Percentiles rank a stretch among this genome's conserved stretches.
phyloP scores from a whole-genome alignment of 2,797 vertebrate genomes.

The Spinus olivaceus region DNA sequence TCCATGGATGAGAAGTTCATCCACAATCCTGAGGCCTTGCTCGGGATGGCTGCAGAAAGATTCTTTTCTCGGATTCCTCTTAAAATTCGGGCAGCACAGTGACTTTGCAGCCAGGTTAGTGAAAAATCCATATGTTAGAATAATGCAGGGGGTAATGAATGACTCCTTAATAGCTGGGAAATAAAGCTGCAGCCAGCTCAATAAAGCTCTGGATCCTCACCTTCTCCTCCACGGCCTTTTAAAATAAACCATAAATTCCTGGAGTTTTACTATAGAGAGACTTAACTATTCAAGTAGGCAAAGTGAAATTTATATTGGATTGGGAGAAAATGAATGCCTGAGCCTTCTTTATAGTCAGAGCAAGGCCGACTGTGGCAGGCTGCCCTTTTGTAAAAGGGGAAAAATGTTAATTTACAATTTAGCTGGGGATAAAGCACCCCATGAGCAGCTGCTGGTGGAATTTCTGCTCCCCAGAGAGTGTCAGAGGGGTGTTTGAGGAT shows the following conservation, averaged over 20 bases:
- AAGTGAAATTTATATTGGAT: background rate
- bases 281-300: constrained; percentile 9
- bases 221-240: background rate
- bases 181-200: constrained; percentile 37
- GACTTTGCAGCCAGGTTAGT: constrained; percentile 24
- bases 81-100: background rate
- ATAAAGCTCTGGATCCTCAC: constrained; percentile 24
- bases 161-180: constrained; percentile 36
- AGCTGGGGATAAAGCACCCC: background rate
- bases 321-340: background rate
- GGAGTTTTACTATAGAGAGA: constrained; percentile 26
- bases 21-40: background rate
- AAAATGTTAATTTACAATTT: background rate
- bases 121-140: constrained; percentile 44
- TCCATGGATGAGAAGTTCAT: background rate
- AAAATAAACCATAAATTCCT: constrained; percentile 56
- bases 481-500: background rate
- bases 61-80: background rate
- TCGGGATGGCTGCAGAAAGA: background rate
- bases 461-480: background rate
- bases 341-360: background rate
- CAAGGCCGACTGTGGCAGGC: background rate
- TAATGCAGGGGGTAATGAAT: constrained; percentile 36
- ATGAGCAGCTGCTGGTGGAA: background rate
- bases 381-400: background rate